These are phyloP conservation scores for Tethya wilhelma DNA, from an alignment of 37 sponge, comb jelly and placozoan genomes.

Conservation along the genomic window DNA sequence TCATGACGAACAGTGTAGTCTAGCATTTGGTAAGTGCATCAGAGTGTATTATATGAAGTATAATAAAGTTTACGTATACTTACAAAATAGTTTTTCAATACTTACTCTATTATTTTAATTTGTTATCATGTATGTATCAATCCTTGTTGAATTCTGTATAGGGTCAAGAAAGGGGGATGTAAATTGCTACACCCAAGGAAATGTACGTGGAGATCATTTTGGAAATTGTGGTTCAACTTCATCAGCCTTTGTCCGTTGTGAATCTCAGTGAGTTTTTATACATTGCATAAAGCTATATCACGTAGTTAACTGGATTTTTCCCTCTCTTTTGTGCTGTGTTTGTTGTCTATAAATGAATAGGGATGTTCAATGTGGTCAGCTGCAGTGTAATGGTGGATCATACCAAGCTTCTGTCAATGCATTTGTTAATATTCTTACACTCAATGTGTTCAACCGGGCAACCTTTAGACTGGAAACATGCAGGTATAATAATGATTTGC, in stretches of 20 bases:
- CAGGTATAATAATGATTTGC: too few relatives aligned
- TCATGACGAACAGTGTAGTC: slow-evolving; percentile 35
- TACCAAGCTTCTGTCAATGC: not conserved
- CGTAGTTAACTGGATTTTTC: too few relatives aligned
- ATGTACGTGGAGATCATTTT: slow-evolving; percentile 26
- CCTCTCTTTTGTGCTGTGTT: too few relatives aligned
- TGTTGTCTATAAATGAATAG: too few relatives aligned
- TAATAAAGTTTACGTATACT: too few relatives aligned
- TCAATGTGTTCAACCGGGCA: too few relatives aligned
- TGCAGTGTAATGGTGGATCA: slow-evolving; percentile 33
- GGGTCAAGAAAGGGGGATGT: not conserved
- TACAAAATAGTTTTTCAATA: too few relatives aligned
- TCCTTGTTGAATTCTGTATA: not conserved
- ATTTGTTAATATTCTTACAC: not conserved
- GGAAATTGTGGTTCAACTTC: slow-evolving; percentile 59
- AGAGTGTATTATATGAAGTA: too few relatives aligned
- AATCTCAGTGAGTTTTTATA: slow-evolving; percentile 26
- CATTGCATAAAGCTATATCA: not conserved
- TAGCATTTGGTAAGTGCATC: slow-evolving; percentile 1
- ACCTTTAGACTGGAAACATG: not conserved
- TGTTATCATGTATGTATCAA: not conserved
- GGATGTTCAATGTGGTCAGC: slow-evolving; percentile 60
- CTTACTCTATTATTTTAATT: too few relatives aligned
- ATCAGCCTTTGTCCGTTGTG: slow-evolving; percentile 37
- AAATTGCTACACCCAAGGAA: slow-evolving; percentile 25